phyloP scores from a whole-genome alignment of 2,888 invertebrate genomes.

The Cheilosia pagana region DNA sequence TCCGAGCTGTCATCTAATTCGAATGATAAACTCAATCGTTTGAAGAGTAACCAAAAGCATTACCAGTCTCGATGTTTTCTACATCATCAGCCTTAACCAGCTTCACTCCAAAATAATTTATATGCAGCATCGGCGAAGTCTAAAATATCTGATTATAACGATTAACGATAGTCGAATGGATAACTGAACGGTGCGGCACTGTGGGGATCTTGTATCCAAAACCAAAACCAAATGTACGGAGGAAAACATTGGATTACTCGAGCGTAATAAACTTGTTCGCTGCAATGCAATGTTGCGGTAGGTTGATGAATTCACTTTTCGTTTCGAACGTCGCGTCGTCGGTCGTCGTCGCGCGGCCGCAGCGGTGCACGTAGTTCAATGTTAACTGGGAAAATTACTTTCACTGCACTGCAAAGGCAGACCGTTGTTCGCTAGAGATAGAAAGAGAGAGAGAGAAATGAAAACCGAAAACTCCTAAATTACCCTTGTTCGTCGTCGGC shows the following conservation, averaged over 20 bases:
- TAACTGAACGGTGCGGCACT: slow-evolving; percentile 13
- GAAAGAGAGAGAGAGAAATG: slow-evolving; percentile 61
- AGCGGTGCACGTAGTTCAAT: slow-evolving; percentile 73
- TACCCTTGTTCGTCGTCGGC: slow-evolving; percentile 52
- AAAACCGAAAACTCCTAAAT: slow-evolving; percentile 72
- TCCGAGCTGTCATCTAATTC: background rate
- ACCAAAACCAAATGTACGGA: background rate
- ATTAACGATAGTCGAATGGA: slow-evolving; percentile 35
- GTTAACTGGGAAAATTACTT: slow-evolving; percentile 75
- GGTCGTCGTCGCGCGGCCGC: slow-evolving; percentile 22
- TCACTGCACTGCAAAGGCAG: slow-evolving; percentile 65
- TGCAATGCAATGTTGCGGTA: slow-evolving; percentile 63
- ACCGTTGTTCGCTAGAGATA: background rate
- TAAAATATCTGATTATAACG: slow-evolving; percentile 8
- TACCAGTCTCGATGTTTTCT: background rate
- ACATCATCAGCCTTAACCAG: slow-evolving; percentile 38
- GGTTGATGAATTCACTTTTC: slow-evolving; percentile 71
- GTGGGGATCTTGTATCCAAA: slow-evolving; percentile 47
- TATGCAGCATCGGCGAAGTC: slow-evolving; percentile 47
- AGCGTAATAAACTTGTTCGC: slow-evolving; percentile 74
- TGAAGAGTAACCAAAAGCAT: slow-evolving; percentile 1
- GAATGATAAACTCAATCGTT: background rate
- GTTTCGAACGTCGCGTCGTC: slow-evolving; percentile 52
- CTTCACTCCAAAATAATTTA: slow-evolving; percentile 36
- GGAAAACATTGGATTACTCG: slow-evolving; percentile 57